Base-by-base conservation (phyloP, 1,140 invertebrate genomes). In the Drosophila murphyi region DNA sequence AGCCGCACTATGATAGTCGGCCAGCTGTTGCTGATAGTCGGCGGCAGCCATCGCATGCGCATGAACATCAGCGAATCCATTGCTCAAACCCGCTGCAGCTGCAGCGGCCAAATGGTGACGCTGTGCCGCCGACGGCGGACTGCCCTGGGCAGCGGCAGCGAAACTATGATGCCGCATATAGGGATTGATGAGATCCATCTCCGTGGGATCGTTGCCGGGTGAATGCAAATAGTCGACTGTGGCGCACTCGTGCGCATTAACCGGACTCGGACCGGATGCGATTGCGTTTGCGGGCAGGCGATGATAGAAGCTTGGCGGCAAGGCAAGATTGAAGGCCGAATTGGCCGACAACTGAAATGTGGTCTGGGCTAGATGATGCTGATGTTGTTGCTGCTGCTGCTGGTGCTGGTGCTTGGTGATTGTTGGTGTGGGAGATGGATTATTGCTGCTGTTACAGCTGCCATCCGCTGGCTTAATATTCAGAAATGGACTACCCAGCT, bases 401-500 rank as follows among this genome's bases (percentile, higher is more conserved):
- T 61, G 67, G 41, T 47, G 68, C 43, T 60, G 32, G 56, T 39
- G n/a, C n/a, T n/a, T n/a, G 39, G 10, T 43, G 34, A 34, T 63
- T n/a, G 59, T 41, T 34, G 77, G 60, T 31, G 73, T 74, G 50
- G 77, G 82, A n/a, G 80, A 90, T 51, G 82, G 68, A 64, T 82
- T 82, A 63, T 80, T 77, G 73, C 73, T 57, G 61, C 69, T 80
- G 80, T 43, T 43, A 4, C 70, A 87, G 74, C 74, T 80, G 57
- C 80, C 86, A 86, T 74, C 83, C 72, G 82, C 63, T 52, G 87
- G 82, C 76, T 87, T 89, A 32, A 64, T 63, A 59, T 76, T 73
- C 67, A 92, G 72, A 62, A 85, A 92, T 76, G 91, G 91, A 83
- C 91, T 92, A 92, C 91, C 91, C 91, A 92, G 91, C 78, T 91